A percentile compares a stretch with the other conserved stretches of the same genome.
These are phyloP conservation scores for Riptortus pedestris DNA, from an alignment of 1,140 invertebrate species.

Conservation along the genomic window DNA sequence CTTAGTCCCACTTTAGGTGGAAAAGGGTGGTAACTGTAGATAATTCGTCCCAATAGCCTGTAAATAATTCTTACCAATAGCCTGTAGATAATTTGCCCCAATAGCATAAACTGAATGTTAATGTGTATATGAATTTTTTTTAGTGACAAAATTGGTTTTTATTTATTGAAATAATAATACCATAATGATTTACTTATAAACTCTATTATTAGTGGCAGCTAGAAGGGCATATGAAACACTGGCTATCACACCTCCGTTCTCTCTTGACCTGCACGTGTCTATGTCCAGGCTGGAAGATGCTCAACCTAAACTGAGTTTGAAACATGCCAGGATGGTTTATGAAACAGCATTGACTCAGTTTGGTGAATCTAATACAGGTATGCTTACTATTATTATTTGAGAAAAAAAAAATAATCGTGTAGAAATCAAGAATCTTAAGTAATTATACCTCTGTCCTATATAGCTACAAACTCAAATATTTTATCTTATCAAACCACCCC, in stretches of 20 bases:
- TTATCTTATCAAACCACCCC: neutral
- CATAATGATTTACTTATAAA: neutral
- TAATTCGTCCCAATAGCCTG: too few relatives aligned
- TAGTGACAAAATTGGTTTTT: too few relatives aligned
- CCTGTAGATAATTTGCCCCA: too few relatives aligned
- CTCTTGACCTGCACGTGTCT: constrained; percentile 41
- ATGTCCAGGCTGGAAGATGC: constrained; percentile 43
- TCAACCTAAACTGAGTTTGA: constrained; percentile 37
- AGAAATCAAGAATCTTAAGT: neutral
- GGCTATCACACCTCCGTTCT: constrained; percentile 37
- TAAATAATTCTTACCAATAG: too few relatives aligned
- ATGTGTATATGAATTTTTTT: too few relatives aligned
- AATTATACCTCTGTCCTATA: neutral
- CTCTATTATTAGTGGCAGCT: constrained; percentile 31
- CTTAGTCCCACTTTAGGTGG: too few relatives aligned
- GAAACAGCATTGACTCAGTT: constrained; percentile 42
- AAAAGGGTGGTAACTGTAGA: too few relatives aligned
- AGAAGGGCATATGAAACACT: constrained; percentile 39
- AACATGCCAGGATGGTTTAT: constrained; percentile 38
- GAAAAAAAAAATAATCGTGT: neutral
- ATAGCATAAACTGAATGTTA: too few relatives aligned
- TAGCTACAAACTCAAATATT: neutral
- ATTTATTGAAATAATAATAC: too few relatives aligned
- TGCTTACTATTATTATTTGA: neutral
- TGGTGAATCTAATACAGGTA: constrained; percentile 39